Percentiles rank a stretch among this genome's conserved stretches.
phyloP scores from a whole-genome alignment of 2,888 invertebrate genomes.

The Zhuqinia jingwanae region DNA sequence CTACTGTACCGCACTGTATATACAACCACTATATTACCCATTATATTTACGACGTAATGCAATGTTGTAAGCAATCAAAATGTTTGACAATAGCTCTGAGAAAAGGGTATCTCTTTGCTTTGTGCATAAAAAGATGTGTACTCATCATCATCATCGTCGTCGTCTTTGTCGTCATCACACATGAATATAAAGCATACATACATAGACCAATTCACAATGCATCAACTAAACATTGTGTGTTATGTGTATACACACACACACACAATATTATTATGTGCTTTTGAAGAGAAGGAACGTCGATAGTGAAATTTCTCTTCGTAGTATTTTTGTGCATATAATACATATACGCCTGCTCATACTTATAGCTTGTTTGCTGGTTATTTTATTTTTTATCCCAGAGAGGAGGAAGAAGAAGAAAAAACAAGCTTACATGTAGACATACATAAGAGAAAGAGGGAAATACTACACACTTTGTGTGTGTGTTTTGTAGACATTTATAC shows the following conservation, averaged over 20 bases:
- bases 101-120: conserved; percentile 27
- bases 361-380: too few species aligned
- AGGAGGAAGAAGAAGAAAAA: conserved; percentile 30
- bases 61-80: conserved; percentile 45
- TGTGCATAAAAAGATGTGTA: background rate
- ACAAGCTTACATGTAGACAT: background rate
- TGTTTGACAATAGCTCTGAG: conserved; percentile 38
- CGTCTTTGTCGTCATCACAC: conserved; percentile 1
- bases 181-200: background rate
- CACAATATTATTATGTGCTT: conserved; percentile 24
- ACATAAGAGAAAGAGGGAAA: background rate
- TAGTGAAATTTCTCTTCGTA: conserved; percentile 38
- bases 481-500: conserved; percentile 29
- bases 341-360: too few species aligned
- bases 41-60: conserved; percentile 19
- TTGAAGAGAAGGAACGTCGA: conserved; percentile 29
- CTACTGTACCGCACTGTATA: background rate
- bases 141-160: conserved; percentile 29
- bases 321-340: too few species aligned
- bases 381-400: background rate
- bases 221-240: background rate
- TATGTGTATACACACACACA: too few species aligned
- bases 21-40: conserved; percentile 23
- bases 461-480: background rate
- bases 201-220: conserved; percentile 21